Base-by-base conservation (phyloP, 2,113 vertebrate genomes). In the Carlito syrichta region DNA sequence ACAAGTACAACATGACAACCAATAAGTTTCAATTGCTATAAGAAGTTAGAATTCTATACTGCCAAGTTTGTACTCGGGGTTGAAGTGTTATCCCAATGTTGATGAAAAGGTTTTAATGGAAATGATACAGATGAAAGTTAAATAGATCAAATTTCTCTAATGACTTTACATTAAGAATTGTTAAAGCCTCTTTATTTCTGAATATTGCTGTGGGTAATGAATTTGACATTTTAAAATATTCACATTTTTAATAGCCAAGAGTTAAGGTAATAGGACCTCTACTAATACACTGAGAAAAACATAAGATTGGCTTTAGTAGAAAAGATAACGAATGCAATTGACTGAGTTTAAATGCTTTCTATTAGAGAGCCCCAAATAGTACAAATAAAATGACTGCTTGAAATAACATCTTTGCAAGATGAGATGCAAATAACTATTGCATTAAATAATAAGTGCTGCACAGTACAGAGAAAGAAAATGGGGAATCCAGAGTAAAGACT, bases 1-100 rank as follows among this genome's bases (percentile, higher is more conserved):
- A 98, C 98, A 98, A 97, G 97, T 97, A 97, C 96, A 87, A 35
- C 35, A 98, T 94, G 96, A 97, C 88, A 98, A 98, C 94, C 86
- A 94, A 76, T 78, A 1, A 86, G 83, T 94, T 97, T 98, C 74
- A 95, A 54, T 74, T 97, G 74, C 84, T 96, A 25, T 88, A 97
- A 93, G 91, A 98, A 96, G 86, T 69, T 98, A 89, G 94, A 98
- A 98, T 98, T 98, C 96, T 97, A 95, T 96, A 95, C 96, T 96
- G 96, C 97, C 97, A 98, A 97, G 94, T 94, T 62, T 84, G 95
- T 66, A 96, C 89, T 97, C 94, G 95, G 86, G n/a, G 76, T 48
- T 97, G 95, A 98, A 98, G 92, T 96, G 94, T 97, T 98, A 97
- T 97, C 90, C 95, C 60, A 98, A 89, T 96, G 97, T 96, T 98